These are phyloP conservation scores for Empis stercorea DNA, from an alignment of 2,888 invertebrate genomes.

Conservation along the genomic window DNA sequence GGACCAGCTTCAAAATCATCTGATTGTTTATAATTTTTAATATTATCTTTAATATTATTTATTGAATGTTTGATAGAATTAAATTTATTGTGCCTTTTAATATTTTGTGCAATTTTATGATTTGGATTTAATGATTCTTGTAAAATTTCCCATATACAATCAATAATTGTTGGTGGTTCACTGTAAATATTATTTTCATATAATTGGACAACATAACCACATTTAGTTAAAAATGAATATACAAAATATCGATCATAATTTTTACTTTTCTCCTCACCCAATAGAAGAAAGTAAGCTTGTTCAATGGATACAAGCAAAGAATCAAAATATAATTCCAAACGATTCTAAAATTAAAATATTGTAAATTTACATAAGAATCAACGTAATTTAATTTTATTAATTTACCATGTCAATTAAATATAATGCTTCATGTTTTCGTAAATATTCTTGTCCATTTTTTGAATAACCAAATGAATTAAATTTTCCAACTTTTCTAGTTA, in stretches of 20 bases:
- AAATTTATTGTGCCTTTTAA: slow-evolving; percentile 18
- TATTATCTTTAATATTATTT: slow-evolving; percentile 17
- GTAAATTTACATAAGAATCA: too few relatives aligned
- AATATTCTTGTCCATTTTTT: slow-evolving; percentile 20
- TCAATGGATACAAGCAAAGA: slow-evolving; percentile 25
- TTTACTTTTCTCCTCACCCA: slow-evolving; percentile 21
- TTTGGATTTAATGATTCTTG: slow-evolving; percentile 18
- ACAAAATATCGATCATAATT: slow-evolving; percentile 27
- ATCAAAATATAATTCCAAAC: slow-evolving; percentile 25
- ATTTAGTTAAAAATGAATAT: slow-evolving; percentile 27
- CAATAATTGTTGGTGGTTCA: slow-evolving; percentile 15
- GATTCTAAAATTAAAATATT: slow-evolving; percentile 22
- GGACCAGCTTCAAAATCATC: not conserved
- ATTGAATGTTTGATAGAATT: slow-evolving; percentile 15
- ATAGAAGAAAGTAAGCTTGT: slow-evolving; percentile 27
- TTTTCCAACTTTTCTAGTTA: slow-evolving; percentile 29
- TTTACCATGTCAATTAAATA: slow-evolving; percentile 30
- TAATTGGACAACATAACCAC: slow-evolving; percentile 27
- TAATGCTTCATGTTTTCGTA: slow-evolving; percentile 28
- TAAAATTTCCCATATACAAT: slow-evolving; percentile 29
- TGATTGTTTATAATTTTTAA: slow-evolving; percentile 10
- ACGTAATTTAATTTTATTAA: slow-evolving; percentile 1
- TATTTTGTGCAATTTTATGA: slow-evolving; percentile 16
- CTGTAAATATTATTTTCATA: slow-evolving; percentile 18
- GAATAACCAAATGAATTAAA: slow-evolving; percentile 28